These are phyloP conservation scores for Ischnura elegans DNA, from an alignment of 2,888 invertebrate species.

Conservation along the genomic window DNA sequence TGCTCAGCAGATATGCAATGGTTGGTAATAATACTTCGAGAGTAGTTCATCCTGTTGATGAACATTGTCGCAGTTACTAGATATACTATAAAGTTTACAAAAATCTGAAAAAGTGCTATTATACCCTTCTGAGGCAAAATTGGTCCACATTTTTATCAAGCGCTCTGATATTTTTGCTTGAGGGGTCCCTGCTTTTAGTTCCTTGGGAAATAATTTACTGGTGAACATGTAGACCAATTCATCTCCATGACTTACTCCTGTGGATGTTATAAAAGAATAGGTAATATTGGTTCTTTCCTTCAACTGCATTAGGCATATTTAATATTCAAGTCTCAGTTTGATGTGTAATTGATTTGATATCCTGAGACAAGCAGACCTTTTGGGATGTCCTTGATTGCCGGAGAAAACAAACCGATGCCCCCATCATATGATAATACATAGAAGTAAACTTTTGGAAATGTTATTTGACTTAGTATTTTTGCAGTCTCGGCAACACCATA, in stretches of 20 bases:
- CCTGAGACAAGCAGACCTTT: not conserved
- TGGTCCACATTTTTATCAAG: slow-evolving; percentile 79
- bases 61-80: too few species aligned
- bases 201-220: not conserved
- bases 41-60: too few species aligned
- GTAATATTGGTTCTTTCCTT: not conserved
- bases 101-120: slow-evolving; percentile 67
- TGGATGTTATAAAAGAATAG: not conserved
- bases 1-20: not conserved
- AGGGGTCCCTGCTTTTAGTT: not conserved
- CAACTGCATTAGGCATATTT: not conserved
- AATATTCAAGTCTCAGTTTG: not conserved
- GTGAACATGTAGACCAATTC: slow-evolving; percentile 54
- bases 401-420: not conserved
- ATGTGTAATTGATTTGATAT: not conserved
- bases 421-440: slow-evolving; percentile 53
- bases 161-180: slow-evolving; percentile 69
- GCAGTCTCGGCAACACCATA: slow-evolving; percentile 27
- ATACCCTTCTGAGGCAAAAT: slow-evolving; percentile 80
- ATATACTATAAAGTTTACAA: too few species aligned
- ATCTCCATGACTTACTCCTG: slow-evolving; percentile 39
- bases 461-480: not conserved
- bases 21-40: too few species aligned
- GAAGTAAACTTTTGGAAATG: slow-evolving; percentile 43
- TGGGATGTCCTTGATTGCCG: not conserved